Conservation (phyloP, 2,888 invertebrate genomes). For the Trachelus tabidus region DNA sequence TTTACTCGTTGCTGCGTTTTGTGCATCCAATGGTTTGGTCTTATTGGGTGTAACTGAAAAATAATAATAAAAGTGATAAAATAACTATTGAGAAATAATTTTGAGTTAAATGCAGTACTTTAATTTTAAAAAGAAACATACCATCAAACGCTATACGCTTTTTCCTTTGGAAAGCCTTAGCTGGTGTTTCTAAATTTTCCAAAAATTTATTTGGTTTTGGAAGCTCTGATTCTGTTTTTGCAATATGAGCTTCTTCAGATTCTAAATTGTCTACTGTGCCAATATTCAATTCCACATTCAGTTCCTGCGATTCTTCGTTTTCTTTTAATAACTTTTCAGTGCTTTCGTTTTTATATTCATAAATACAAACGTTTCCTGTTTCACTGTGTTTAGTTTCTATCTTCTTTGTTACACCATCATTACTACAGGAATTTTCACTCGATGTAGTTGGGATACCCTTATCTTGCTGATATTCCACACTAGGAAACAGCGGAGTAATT, state of each 20-base stretch:
- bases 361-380: conserved; percentile 40
- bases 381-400: conserved; percentile 40
- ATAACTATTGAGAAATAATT: not conserved
- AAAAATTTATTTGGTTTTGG: conserved; percentile 55
- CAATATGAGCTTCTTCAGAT: conserved; percentile 24
- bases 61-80: conserved; percentile 4
- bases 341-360: conserved; percentile 35
- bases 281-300: conserved; percentile 15
- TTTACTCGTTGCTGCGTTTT: conserved; percentile 25
- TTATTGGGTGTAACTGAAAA: conserved; percentile 46
- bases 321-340: conserved; percentile 1
- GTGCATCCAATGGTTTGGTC: conserved; percentile 31
- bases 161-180: conserved; percentile 70
- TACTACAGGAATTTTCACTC: not conserved
- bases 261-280: conserved; percentile 29
- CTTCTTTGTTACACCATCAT: conserved; percentile 31
- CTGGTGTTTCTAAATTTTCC: conserved; percentile 53
- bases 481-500: conserved; percentile 67
- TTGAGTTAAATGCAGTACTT: not conserved
- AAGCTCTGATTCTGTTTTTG: conserved; percentile 12
- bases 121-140: conserved; percentile 20
- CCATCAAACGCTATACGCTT: conserved; percentile 67
- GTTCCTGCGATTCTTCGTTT: conserved; percentile 24
- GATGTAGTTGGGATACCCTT: conserved; percentile 8
- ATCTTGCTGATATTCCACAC: conserved; percentile 53